These are phyloP conservation scores for Trichomalopsis sarcophagae DNA, from an alignment of 1,140 invertebrate genomes.

Conservation along the genomic window DNA sequence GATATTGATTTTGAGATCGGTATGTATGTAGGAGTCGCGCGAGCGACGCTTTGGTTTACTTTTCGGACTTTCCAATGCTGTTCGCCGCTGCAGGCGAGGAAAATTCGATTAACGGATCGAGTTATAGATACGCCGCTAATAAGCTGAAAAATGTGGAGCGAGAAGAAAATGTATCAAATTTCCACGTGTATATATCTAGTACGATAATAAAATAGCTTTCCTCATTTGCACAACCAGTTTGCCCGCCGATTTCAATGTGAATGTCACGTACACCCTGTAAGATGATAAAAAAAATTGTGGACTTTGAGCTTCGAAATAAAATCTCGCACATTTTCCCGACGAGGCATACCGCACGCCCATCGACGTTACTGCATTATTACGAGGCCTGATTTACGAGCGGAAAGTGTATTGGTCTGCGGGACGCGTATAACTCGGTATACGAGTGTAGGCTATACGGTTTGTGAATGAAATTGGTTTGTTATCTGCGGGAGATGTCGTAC, in stretches of 20 bases:
- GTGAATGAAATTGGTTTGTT: conserved; percentile 31
- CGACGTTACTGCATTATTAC: conserved; percentile 25
- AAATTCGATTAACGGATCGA: background rate
- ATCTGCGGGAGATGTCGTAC: background rate
- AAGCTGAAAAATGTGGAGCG: background rate
- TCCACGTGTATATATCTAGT: too few relatives aligned
- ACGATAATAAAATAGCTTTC: background rate
- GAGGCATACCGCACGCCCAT: background rate
- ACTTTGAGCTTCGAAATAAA: background rate
- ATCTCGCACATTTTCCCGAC: conserved; percentile 1
- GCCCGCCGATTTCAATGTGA: conserved; percentile 10
- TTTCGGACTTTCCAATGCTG: background rate
- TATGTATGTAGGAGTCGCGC: background rate
- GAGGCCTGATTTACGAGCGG: conserved; percentile 32
- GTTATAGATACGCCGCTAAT: background rate
- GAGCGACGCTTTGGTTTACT: background rate
- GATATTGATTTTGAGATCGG: background rate
- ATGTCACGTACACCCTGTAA: background rate
- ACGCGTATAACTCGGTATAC: background rate
- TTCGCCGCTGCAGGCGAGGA: background rate
- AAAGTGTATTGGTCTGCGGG: background rate
- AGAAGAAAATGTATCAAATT: background rate
- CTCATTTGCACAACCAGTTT: conserved; percentile 13
- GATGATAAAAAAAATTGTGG: background rate
- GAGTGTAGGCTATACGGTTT: background rate